These are phyloP conservation scores for Eurytoma californica DNA, from an alignment of 2,888 invertebrate species.

Conservation along the genomic window DNA sequence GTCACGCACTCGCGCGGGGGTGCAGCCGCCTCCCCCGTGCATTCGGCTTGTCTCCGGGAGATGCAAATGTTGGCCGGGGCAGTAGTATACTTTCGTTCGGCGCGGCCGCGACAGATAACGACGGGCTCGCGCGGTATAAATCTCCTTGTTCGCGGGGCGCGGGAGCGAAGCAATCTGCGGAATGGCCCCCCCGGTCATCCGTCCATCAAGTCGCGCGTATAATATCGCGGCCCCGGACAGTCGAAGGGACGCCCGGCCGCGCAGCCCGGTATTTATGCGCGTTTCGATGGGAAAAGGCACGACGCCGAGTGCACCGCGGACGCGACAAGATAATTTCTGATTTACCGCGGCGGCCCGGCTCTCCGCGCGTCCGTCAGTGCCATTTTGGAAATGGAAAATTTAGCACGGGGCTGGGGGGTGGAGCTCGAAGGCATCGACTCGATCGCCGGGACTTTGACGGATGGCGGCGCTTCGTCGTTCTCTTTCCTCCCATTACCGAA, in stretches of 20 bases:
- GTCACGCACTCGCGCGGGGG: neutral
- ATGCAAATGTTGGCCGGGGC: constrained; percentile 15
- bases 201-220: constrained; percentile 71
- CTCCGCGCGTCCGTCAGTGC: constrained; percentile 53
- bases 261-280: constrained; percentile 68
- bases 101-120: constrained; percentile 38
- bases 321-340: constrained; percentile 74
- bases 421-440: constrained; percentile 3
- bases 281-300: constrained; percentile 73
- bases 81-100: constrained; percentile 8
- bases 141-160: constrained; percentile 42
- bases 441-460: constrained; percentile 49
- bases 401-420: constrained; percentile 43
- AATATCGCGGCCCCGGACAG: constrained; percentile 52
- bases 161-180: constrained; percentile 73
- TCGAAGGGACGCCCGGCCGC: constrained; percentile 48
- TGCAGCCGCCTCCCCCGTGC: too few relatives aligned
- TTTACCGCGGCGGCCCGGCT: constrained; percentile 67
- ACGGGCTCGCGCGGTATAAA: constrained; percentile 47
- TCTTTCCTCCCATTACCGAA: constrained; percentile 9
- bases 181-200: constrained; percentile 72
- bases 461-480: constrained; percentile 39
- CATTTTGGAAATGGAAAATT: constrained; percentile 68
- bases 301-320: constrained; percentile 58
- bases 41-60: neutral